Base-by-base conservation (phyloP, 2,797 vertebrate genomes). In the Acrossocheilus fasciatus region DNA sequence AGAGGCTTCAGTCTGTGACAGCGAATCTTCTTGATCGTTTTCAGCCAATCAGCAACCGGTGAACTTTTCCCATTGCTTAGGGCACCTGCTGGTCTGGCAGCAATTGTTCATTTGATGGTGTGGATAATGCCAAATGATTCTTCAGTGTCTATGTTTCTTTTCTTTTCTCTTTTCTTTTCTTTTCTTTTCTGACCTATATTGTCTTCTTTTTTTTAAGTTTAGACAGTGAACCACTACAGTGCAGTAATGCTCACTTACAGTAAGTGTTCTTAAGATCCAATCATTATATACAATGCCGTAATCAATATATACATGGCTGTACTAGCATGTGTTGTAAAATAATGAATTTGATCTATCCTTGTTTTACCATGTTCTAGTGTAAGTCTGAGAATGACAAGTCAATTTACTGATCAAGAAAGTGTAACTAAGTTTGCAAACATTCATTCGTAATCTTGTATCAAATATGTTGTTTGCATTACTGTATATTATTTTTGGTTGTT, bases 31-130 rank as follows among this genome's bases (percentile, higher is more conserved):
- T 84, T 47, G 4, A 85, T 86, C 23, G 34, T 73, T 82, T 82
- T 54, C 83, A 59, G 54, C 77, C 72, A 88, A 82, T 86, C 77
- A 57, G 69, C 47, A 77, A n/a, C 69, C 47, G 30, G 17, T 86
- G 72, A 78, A 74, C 86, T 79, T 79, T 52, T 73, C 23, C 52
- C 15, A 17, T 47, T 41, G 45, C 82, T 85, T 39, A 85, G 69
- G 69, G 39, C 79, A 85, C 50, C 8, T 52, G 36, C 43, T 72
- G 57, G 9, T 87, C 85, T 47, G 20, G 23, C 43, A 52, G 59
- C 64, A 34, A 66, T 70, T 72, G 14, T 69, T 78, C 39, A 68
- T 81, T 66, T 41, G 36, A 78, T 47, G 36, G 54, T 82, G 39
- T 81, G 57, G 69, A 62, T 82, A 80, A 82, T 62, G 69, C 20